phyloP scores from a whole-genome alignment of 2,113 vertebrate genomes.

The Ornithorhynchus anatinus region DNA sequence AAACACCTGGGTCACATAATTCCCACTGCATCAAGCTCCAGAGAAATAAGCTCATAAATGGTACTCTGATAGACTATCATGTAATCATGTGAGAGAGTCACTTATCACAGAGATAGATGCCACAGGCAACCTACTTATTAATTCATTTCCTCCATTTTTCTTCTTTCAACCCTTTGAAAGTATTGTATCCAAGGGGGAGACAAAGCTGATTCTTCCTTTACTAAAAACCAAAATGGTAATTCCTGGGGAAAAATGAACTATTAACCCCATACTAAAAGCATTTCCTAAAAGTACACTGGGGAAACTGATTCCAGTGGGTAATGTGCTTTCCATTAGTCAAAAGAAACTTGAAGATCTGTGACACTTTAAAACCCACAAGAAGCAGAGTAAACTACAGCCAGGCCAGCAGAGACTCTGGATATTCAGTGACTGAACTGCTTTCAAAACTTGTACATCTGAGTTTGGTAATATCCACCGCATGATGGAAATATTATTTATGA shows the following conservation, averaged over 20 bases:
- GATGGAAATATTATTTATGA: conserved; percentile 2
- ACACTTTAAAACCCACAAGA: background rate
- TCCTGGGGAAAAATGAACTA: background rate
- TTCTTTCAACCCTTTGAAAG: no score
- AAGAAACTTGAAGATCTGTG: conserved; percentile 10
- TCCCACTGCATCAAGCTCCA: no score
- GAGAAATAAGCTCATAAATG: no score
- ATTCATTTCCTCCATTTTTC: no score
- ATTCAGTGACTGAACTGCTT: conserved; percentile 14
- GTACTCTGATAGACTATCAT: no score
- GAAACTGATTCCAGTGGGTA: background rate
- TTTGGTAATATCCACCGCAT: background rate
- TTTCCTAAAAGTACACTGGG: background rate
- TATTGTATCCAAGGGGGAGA: no score
- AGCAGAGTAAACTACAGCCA: background rate
- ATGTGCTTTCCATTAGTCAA: background rate
- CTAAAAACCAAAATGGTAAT: background rate
- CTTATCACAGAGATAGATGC: no score
- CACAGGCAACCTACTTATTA: no score
- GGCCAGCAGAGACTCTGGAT: background rate
- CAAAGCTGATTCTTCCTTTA: background rate
- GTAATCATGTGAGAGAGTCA: no score
- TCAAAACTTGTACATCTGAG: conserved; percentile 5
- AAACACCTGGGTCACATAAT: no score
- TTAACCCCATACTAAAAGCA: no score